phyloP scores from a whole-genome alignment of 2,113 vertebrate species.

The Dolichotis patagonum region DNA sequence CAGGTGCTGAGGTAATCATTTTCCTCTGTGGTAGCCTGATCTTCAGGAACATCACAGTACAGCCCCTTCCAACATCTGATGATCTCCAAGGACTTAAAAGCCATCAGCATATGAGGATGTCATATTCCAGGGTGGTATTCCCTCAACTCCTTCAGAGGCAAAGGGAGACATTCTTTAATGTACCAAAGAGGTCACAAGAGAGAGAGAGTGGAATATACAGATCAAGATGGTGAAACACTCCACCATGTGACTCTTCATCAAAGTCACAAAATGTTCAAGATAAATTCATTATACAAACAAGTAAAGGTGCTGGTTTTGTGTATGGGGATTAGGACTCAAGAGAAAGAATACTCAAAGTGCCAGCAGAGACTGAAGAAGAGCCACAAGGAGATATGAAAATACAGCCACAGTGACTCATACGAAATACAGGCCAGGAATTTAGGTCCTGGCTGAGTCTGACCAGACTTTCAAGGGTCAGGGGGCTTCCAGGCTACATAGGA shows the following conservation, averaged over 20 bases:
- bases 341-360: neutral
- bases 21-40: neutral
- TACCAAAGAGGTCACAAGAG: neutral
- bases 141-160: neutral
- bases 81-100: neutral
- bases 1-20: neutral
- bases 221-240: neutral
- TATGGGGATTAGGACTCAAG: neutral
- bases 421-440: neutral
- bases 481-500: neutral
- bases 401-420: neutral
- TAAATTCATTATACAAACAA: neutral
- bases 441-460: neutral
- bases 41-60: neutral
- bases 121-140: neutral
- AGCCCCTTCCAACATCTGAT: neutral
- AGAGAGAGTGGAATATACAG: fast-evolving
- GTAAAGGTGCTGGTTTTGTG: neutral
- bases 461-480: neutral
- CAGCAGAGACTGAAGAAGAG: neutral
- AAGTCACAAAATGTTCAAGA: neutral
- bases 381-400: neutral
- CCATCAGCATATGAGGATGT: neutral
- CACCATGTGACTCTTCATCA: neutral
- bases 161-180: neutral